Evolutionary conservation across 30 jellyfish, hydroid and myxozoan species (phyloP).

Genomic region (Catostylus mosaicus): DNA sequence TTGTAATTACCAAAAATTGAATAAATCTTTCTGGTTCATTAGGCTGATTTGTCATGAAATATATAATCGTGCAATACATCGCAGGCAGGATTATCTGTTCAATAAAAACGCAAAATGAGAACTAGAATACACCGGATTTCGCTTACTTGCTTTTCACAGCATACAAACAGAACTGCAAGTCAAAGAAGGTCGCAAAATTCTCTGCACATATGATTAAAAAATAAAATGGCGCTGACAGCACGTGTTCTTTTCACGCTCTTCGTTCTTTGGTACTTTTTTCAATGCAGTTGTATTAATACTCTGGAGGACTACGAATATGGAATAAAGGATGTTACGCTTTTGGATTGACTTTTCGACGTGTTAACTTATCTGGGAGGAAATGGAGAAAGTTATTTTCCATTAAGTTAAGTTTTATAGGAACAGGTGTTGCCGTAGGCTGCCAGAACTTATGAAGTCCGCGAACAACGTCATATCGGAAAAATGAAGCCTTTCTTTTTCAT

Average conservation of each 20-base stretch:
- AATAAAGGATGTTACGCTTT: neutral
- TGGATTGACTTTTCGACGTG: neutral
- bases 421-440: neutral
- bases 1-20: conserved; percentile 74
- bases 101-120: neutral
- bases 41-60: conserved; percentile 97
- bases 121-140: too few relatives aligned
- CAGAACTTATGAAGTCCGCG: neutral
- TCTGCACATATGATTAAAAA: too few relatives aligned
- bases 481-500: neutral
- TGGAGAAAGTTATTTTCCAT: neutral
- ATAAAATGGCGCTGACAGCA: too few relatives aligned
- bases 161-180: too few relatives aligned
- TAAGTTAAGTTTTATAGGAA: neutral
- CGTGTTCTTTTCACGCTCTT: conserved; percentile 9
- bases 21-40: conserved; percentile 74
- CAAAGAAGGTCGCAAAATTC: too few relatives aligned
- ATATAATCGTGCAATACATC: conserved; percentile 87
- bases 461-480: neutral
- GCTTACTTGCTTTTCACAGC: too few relatives aligned
- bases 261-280: neutral
- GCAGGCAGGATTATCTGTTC: conserved; percentile 88
- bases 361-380: neutral
- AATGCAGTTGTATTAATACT: neutral
- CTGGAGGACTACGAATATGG: neutral